Evolutionary conservation across 2,888 invertebrate genomes (phyloP).

Genomic region (Eupithecia abbreviata): DNA sequence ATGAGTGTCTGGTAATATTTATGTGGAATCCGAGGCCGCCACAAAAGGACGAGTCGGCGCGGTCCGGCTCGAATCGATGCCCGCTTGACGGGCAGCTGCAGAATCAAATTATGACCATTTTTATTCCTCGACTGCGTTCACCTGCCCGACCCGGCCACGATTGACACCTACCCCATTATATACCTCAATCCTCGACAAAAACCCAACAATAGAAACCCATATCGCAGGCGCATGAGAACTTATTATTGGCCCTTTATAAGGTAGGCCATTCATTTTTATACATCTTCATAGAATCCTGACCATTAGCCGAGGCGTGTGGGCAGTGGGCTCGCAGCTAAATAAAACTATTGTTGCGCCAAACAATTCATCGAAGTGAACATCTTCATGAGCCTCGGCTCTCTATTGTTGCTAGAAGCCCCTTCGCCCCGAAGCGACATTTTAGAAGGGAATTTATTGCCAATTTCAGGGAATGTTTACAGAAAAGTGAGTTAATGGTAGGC

Average conservation of each 20-base stretch:
- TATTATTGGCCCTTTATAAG: slow-evolving; percentile 80
- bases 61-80: slow-evolving; percentile 69
- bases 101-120: slow-evolving; percentile 81
- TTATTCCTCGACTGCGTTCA: slow-evolving; percentile 72
- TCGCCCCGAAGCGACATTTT: slow-evolving; percentile 68
- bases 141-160: slow-evolving; percentile 76
- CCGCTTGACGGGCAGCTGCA: slow-evolving; percentile 81
- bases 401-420: slow-evolving; percentile 70
- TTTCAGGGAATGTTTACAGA: slow-evolving; percentile 80
- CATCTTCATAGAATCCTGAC: slow-evolving; percentile 81
- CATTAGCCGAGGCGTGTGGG: slow-evolving; percentile 83
- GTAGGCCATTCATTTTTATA: slow-evolving; percentile 76
- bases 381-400: slow-evolving; percentile 72
- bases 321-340: slow-evolving; percentile 81
- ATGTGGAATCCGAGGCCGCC: slow-evolving; percentile 67
- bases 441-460: slow-evolving; percentile 81
- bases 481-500: slow-evolving; percentile 78
- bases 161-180: slow-evolving; percentile 82
- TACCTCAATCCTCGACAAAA: slow-evolving; percentile 71
- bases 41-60: slow-evolving; percentile 70
- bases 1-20: slow-evolving; percentile 68
- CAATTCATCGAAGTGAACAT: slow-evolving; percentile 81
- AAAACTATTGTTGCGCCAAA: slow-evolving; percentile 81
- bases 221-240: slow-evolving; percentile 80
- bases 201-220: slow-evolving; percentile 71